These are phyloP conservation scores for Heliconius nattereri DNA, from an alignment of 1,140 invertebrate genomes.

Conservation along the genomic window DNA sequence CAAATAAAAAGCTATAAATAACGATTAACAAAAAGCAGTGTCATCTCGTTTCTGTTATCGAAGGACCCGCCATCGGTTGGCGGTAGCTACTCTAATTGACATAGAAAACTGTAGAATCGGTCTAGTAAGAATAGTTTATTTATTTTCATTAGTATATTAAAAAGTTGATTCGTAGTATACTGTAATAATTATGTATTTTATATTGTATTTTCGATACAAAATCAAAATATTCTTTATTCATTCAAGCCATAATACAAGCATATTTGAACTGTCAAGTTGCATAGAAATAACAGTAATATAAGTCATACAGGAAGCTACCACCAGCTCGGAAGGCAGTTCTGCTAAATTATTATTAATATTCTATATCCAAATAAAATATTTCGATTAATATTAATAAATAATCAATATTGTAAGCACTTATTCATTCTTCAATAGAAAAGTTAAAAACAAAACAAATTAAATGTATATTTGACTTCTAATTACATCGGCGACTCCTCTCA, in stretches of 20 bases:
- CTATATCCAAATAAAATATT: too few species aligned
- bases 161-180: background rate
- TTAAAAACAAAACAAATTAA: background rate
- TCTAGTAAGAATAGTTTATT: background rate
- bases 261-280: too few species aligned
- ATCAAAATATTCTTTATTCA: too few species aligned
- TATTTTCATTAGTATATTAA: background rate
- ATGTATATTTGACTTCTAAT: background rate
- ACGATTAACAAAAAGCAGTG: conserved; percentile 76
- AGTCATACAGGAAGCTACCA: too few species aligned
- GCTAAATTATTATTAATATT: too few species aligned
- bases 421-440: too few species aligned
- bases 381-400: too few species aligned
- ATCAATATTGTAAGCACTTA: too few species aligned
- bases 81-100: conserved; percentile 59
- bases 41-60: conserved; percentile 74
- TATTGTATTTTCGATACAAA: too few species aligned
- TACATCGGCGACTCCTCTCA: conserved; percentile 34
- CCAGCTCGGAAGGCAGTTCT: too few species aligned
- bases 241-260: too few species aligned
- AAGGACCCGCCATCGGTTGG: conserved; percentile 49
- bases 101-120: conserved; percentile 49
- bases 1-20: conserved; percentile 72
- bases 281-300: too few species aligned
- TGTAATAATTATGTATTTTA: background rate